Base-by-base conservation (phyloP, 1,140 invertebrate genomes). In the Drosophila ogumai region DNA sequence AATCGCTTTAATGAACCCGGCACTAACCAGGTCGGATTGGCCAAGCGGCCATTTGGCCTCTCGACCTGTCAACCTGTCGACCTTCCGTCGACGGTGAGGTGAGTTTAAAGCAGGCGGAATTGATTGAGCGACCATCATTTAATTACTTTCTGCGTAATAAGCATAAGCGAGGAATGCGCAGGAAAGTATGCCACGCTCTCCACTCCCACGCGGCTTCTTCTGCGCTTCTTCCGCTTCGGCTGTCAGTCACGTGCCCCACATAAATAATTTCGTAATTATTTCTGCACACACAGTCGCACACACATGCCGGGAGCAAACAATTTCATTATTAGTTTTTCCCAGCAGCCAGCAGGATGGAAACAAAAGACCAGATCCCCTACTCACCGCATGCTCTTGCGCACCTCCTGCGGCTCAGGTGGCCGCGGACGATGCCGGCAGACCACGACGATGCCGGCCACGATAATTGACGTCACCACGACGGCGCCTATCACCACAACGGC, bases 381-480 rank as follows among this genome's bases (percentile, higher is more conserved):
- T 92, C 85, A 93, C 92, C 92, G 75, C 92, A 93, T 92, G 77
- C 85, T 91, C 66, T 93, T 93, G 73, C 91, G 88, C 52, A 92
- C 90, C 73, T 93, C 92, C 82, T 93, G 91, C 40, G 92, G 92
- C 80, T 92, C 91, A 88, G 92, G 92, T 92, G 92, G 92, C 52
- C 91, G 81, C 71, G 92, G 92, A 60, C 92, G 73, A 82, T 92
- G 91, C 65, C 87, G 82, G 57, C 92, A 93, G 63, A 92, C 91
- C 71, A 92, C 92, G 28, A 92, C 92, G 58, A 92, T 91, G 60
- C 91, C 91, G 49, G 91, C 91, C 28, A 93, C 92, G 73, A 93
- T 91, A 92, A 93, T 92, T 90, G 92, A 92, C 91, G 92, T 91
- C 80, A 92, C 88, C 68, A 92, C 80, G 61, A 93, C 91, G 72